Evolutionary conservation across 2,888 invertebrate species (phyloP), one percentile per base, ranked within the genome.

Genomic region (Catotricha subobsoleta): DNA sequence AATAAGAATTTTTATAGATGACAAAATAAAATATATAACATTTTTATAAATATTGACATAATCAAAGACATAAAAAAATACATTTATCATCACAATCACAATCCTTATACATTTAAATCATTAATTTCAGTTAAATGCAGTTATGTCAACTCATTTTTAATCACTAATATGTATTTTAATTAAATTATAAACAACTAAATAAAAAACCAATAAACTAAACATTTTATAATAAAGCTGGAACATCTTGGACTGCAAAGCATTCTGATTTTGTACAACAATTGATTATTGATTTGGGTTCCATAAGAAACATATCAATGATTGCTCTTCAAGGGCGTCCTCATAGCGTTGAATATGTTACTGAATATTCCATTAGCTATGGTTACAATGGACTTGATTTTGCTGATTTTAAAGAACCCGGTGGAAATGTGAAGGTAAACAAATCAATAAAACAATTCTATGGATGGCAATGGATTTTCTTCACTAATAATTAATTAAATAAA

Each of bases 241-340:
- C 81, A 69, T 87, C 88, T 56, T 92, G 92, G 92, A 84, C 87
- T 49, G 84, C 92, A 42, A 75, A 76, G 55, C 79, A 74, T 64
- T 86, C 81, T 57, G 92, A 95, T 69, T 88, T 88, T 65, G 81
- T 79, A 60, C 95, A 97, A 66, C 81, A 80, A 64, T 71, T 95
- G 52, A 78, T 82, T 48, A 72, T 97, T 57, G 91, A 97, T 67
- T 69, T 97, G 63, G 84, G 86, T 45, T 68, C 72, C 53, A 74
- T 83, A 50, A 84, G 78, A 73, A 90, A 91, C 63, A 72, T 97
- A 50, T 90, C 91, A 28, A 71, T 80, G 48, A 80, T 94, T 44
- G 80, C 81, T 49, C 84, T 90, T 20, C 88, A 88, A 61, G 95
- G 95, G 49, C 75, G 92, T 43, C 79, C 84, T 3, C 83, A 84